Evolutionary conservation across 2,888 invertebrate genomes (phyloP), one percentile per base, ranked within the genome.

Genomic region (Sympetrum striolatum): DNA sequence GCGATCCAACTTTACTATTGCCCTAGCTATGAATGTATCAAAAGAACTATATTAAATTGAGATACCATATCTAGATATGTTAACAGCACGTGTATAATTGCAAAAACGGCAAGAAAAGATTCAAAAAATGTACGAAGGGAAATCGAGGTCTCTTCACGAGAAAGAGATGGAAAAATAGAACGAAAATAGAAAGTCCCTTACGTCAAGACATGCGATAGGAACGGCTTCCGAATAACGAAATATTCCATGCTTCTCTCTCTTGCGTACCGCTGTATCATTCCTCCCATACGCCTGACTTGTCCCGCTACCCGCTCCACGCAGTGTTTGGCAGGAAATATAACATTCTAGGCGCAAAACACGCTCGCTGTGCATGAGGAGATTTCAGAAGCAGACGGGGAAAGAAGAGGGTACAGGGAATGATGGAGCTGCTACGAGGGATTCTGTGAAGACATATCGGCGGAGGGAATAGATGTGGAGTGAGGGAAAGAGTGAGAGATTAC

Each of bases 261-360:
- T 8, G 5, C 25, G 73, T 31, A n/a, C 25, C 73, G 14, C 31
- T 12, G 73, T 31, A 73, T 25, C 31, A 73, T 31, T 14, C 31
- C 73, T 64, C 25, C 64, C 64, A 8, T 73, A 15, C 60, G 86
- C 86, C 86, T 64, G 86, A 6, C 14, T 31, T 35, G 60, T 31
- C 60, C 35, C 48, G 86, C 86, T n/a, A 37, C 86, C 86, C 2
- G 86, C 60, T 86, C n/a, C 37, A 37, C n/a, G 12, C 35, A 22
- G n/a, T 86, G 86, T 64, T 64, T 48, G 60, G 86, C 86, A 35
- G 86, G 86, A 60, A 35, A 22, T 86, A 86, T 37, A n/a, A 22
- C 39, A 86, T 86, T 86, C 31, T 60, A 37, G 86, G 86, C 60
- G 86, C 86, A 86, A 22, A 22, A 31, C 64, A 35, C 60, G n/a